Evolutionary conservation across 2,113 vertebrate species (phyloP).

Genomic region (Chaenocephalus aceratus): DNA sequence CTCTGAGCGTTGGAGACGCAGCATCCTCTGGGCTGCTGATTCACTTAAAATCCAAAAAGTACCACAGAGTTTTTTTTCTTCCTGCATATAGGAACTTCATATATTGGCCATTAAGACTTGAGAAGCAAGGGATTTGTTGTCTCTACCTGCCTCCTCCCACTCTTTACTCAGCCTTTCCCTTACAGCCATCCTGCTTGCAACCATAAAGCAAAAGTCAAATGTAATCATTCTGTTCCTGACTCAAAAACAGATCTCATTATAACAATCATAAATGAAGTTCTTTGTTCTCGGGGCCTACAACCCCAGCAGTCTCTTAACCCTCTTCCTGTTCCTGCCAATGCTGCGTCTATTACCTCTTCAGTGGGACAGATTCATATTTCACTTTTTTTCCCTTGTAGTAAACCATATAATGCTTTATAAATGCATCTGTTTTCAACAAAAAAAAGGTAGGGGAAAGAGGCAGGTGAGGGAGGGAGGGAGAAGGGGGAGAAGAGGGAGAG

Average conservation of each 20-base stretch:
- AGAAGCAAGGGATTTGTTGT: slow-evolving; percentile 35
- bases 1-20: slow-evolving; percentile 53
- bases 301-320: slow-evolving; percentile 53
- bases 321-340: slow-evolving; percentile 51
- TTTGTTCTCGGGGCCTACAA: slow-evolving; percentile 60
- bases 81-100: slow-evolving; percentile 21
- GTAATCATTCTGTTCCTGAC: slow-evolving; percentile 55
- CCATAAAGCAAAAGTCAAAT: slow-evolving; percentile 63
- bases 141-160: slow-evolving; percentile 18
- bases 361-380: slow-evolving; percentile 56
- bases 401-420: slow-evolving; percentile 48
- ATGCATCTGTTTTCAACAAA: slow-evolving; percentile 71
- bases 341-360: slow-evolving; percentile 49
- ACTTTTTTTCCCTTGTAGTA: slow-evolving; percentile 35
- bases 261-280: slow-evolving; percentile 71
- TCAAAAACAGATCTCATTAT: slow-evolving; percentile 68
- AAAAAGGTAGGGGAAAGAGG: neutral
- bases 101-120: slow-evolving; percentile 32
- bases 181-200: slow-evolving; percentile 10
- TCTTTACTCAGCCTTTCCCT: slow-evolving; percentile 15
- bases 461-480: slow-evolving; percentile 17
- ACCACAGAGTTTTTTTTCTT: neutral
- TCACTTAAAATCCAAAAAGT: slow-evolving; percentile 59
- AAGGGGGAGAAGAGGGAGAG: neutral
- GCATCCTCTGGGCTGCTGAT: slow-evolving; percentile 59